phyloP scores from a whole-genome alignment of 2,113 vertebrate genomes.

The Callaeas wilsoni region DNA sequence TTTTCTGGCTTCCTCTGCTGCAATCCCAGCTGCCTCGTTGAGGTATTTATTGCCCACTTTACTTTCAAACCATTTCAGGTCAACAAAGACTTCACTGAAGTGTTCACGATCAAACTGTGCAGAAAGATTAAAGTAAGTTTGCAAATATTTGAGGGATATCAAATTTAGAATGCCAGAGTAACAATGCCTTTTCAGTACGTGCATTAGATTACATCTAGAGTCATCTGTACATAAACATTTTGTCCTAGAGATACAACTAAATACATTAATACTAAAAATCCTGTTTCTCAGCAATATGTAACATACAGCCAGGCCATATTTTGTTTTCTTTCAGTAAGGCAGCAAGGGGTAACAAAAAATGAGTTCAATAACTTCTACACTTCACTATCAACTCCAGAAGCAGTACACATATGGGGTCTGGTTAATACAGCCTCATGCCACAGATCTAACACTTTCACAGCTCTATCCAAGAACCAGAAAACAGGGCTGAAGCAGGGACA shows the following conservation, averaged over 20 bases:
- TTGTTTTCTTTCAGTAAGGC: not conserved
- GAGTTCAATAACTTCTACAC: not conserved
- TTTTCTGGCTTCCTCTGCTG: conserved; percentile 86
- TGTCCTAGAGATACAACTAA: not conserved
- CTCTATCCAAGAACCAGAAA: not conserved
- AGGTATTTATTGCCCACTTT: conserved; percentile 98
- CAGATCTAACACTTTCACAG: not conserved
- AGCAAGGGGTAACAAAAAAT: not conserved
- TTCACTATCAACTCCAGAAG: not conserved
- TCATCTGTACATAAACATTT: not conserved
- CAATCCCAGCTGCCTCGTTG: conserved; percentile 91
- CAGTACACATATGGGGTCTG: accelerated
- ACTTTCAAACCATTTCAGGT: conserved; percentile 99
- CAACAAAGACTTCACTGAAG: conserved; percentile 95
- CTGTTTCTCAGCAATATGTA: not conserved
- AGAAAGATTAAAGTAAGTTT: conserved; percentile 11
- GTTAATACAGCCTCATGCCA: not conserved
- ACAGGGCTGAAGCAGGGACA: not conserved
- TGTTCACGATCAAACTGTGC: conserved; percentile 94
- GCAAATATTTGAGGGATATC: not conserved
- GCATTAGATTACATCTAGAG: not conserved
- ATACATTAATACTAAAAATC: not conserved
- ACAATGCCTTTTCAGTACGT: accelerated
- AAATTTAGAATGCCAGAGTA: not conserved
- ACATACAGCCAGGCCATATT: not conserved